A percentile compares a stretch with the other conserved stretches of the same genome.
phyloP scores from a whole-genome alignment of 2,888 invertebrate species.

The Metacarcinus magister region DNA sequence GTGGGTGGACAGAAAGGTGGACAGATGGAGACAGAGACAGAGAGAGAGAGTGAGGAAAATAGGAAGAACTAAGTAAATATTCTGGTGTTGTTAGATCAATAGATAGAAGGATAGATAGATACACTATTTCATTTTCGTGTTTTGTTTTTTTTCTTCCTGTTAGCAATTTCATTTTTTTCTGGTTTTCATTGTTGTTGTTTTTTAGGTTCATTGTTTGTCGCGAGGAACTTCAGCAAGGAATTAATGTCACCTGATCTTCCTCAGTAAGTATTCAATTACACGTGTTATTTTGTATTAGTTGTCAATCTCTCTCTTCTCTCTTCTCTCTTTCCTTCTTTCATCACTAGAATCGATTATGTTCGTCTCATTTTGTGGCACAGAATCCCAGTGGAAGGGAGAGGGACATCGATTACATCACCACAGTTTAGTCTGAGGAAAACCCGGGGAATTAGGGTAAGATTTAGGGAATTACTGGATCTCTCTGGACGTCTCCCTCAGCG shows the following conservation, averaged over 20 bases:
- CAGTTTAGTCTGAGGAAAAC: conserved; percentile 28
- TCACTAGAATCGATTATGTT: not conserved
- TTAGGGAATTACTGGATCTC: conserved; percentile 11
- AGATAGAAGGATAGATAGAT: not conserved
- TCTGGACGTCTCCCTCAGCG: not conserved
- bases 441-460: not conserved
- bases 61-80: not conserved
- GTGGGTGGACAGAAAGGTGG: not conserved
- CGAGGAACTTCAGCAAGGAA: too few relatives aligned
- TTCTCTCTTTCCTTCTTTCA: not conserved
- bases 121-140: too few relatives aligned
- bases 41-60: not conserved
- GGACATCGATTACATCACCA: not conserved
- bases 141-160: too few relatives aligned
- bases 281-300: too few relatives aligned
- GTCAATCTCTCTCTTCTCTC: too few relatives aligned
- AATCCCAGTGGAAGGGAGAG: not conserved
- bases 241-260: too few relatives aligned
- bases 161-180: too few relatives aligned
- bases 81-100: not conserved
- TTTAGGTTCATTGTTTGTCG: too few relatives aligned
- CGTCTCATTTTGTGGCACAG: not conserved
- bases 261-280: too few relatives aligned
- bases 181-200: too few relatives aligned
- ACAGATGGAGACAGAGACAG: conserved; percentile 2